Conservation (phyloP, 2,797 vertebrate species). For the Hapalemur alaotrensis region DNA sequence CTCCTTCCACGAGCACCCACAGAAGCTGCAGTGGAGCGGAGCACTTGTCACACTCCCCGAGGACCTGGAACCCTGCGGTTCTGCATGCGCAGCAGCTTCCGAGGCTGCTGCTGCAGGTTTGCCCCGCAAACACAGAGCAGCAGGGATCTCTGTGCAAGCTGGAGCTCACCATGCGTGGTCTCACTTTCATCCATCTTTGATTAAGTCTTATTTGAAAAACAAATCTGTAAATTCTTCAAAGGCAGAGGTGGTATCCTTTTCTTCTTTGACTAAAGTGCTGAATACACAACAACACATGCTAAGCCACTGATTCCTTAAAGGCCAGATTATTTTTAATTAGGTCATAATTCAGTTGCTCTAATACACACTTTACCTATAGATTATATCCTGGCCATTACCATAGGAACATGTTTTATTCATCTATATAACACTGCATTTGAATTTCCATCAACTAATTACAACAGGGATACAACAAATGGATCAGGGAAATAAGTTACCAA, state of each 20-base stretch:
- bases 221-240: no score
- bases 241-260: neutral
- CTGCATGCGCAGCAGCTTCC: neutral
- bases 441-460: neutral
- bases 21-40: neutral
- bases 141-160: neutral
- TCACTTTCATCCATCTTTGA: neutral
- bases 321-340: neutral
- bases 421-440: neutral
- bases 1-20: neutral
- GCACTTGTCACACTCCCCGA: neutral
- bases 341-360: no score
- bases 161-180: rapidly evolving
- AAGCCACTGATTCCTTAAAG: neutral
- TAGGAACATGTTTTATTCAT: no score
- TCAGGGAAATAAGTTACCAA: neutral
- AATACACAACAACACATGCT: rapidly evolving
- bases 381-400: neutral
- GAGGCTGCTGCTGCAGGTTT: neutral
- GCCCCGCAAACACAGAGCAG: no score
- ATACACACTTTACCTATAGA: neutral
- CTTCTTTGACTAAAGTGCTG: neutral
- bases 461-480: neutral
- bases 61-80: no score
- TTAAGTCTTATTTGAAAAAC: neutral